These are phyloP conservation scores for Ischnura elegans DNA, from an alignment of 2,888 invertebrate genomes.

Conservation along the genomic window DNA sequence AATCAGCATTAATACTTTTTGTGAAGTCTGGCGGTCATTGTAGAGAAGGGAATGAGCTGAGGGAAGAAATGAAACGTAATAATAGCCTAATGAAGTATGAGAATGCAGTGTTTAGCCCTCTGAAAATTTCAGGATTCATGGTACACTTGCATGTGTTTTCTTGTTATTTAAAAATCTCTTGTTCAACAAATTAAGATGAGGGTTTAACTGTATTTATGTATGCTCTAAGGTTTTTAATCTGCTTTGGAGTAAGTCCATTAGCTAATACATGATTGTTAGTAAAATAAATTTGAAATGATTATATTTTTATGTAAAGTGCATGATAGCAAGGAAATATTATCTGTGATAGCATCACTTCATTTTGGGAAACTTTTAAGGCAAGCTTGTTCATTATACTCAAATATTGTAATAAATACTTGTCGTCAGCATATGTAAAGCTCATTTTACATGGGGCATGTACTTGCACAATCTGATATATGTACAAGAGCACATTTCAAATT, in stretches of 20 bases:
- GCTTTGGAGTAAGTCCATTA: conserved; percentile 20
- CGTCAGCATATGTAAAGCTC: too few species aligned
- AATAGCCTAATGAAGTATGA: background rate
- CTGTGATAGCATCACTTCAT: conserved; percentile 51
- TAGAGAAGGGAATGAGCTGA: background rate
- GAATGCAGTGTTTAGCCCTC: background rate
- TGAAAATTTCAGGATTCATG: background rate
- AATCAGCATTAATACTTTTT: background rate
- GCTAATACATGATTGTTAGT: background rate
- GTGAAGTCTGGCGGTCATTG: background rate
- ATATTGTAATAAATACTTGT: background rate
- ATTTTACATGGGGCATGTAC: too few species aligned
- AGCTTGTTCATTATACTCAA: background rate
- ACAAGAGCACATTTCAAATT: too few species aligned
- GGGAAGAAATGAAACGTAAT: background rate
- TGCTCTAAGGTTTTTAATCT: conserved; percentile 27
- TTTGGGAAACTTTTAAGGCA: background rate
- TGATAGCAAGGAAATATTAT: conserved; percentile 51
- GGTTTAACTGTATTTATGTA: background rate
- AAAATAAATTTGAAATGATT: conserved; percentile 17
- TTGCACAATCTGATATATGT: too few species aligned
- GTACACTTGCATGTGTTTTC: conserved; percentile 24
- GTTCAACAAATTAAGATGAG: background rate
- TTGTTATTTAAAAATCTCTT: background rate
- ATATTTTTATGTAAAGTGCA: conserved; percentile 61